Percentiles rank a stretch among this genome's conserved stretches.
phyloP scores from a whole-genome alignment of 2,113 vertebrate species.

The Gorilla gorilla region DNA sequence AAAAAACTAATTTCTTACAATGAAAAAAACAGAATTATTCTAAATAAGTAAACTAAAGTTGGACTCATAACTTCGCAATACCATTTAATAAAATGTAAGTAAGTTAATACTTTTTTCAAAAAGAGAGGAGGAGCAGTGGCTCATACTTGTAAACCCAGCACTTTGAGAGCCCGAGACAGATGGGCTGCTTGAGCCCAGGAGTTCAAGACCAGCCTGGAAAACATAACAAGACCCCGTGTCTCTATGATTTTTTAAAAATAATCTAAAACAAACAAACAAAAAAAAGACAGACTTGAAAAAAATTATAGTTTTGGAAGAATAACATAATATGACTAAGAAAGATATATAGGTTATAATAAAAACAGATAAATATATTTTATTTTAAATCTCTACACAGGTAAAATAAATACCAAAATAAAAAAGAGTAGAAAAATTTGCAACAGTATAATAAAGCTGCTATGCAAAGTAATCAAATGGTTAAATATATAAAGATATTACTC shows the following conservation, averaged over 20 bases:
- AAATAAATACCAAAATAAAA: neutral
- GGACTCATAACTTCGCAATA: neutral
- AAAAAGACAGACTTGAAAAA: neutral
- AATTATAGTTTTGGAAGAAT: neutral
- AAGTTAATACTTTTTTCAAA: neutral
- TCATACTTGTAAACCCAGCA: too few relatives aligned
- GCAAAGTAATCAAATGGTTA: conserved; percentile 15
- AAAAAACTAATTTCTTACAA: conserved; percentile 5
- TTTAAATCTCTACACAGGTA: neutral
- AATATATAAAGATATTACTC: neutral
- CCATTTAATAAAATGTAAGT: conserved; percentile 15
- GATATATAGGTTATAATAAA: neutral
- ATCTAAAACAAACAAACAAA: neutral
- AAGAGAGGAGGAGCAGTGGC: neutral
- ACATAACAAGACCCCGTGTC: too few relatives aligned
- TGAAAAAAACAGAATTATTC: neutral
- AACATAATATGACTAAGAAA: neutral
- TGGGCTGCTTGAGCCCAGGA: too few relatives aligned
- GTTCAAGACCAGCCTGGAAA: too few relatives aligned
- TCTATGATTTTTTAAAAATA: too few relatives aligned
- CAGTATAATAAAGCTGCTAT: neutral
- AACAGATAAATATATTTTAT: neutral
- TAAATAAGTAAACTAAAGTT: neutral
- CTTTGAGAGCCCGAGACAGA: too few relatives aligned
- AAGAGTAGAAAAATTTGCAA: neutral